Conservation (phyloP, 2,888 invertebrate genomes). For the Amphipyra berbera region DNA sequence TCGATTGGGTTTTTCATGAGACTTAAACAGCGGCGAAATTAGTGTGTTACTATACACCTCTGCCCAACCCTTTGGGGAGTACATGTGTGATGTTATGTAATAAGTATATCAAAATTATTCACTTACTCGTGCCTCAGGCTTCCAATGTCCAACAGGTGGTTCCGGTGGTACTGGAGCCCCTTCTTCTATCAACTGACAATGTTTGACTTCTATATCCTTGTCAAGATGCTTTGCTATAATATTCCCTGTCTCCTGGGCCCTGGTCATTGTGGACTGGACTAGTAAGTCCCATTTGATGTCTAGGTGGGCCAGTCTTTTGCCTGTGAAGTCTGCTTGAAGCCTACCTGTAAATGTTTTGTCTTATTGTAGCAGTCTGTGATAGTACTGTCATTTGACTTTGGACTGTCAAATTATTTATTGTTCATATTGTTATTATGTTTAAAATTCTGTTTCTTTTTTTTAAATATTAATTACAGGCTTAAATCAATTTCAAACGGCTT, state of each 20-base stretch:
- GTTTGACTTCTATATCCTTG: slow-evolving; percentile 87
- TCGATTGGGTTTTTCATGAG: too few relatives aligned
- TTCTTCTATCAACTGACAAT: slow-evolving; percentile 95
- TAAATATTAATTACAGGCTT: too few relatives aligned
- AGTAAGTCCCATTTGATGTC: slow-evolving; percentile 94
- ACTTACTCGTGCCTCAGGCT: slow-evolving; percentile 92
- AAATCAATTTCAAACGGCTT: too few relatives aligned
- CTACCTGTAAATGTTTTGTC: slow-evolving; percentile 89
- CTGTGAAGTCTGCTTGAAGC: slow-evolving; percentile 96
- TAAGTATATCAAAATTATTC: background rate
- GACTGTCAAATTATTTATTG: too few relatives aligned
- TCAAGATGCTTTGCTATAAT: slow-evolving; percentile 94
- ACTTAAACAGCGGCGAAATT: too few relatives aligned
- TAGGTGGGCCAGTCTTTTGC: slow-evolving; percentile 94
- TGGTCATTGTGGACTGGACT: slow-evolving; percentile 97
- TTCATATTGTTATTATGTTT: too few relatives aligned
- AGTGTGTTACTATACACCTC: too few relatives aligned
- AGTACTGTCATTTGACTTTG: too few relatives aligned
- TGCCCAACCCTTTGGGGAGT: too few relatives aligned
- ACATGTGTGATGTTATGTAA: too few relatives aligned
- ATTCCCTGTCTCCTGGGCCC: slow-evolving; percentile 97
- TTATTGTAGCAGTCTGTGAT: too few relatives aligned
- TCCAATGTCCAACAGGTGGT: slow-evolving; percentile 96
- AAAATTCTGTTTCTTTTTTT: too few relatives aligned
- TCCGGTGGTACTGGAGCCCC: slow-evolving; percentile 98